Conservation (phyloP, 2,113 vertebrate genomes). For the Atlantisia rogersi region DNA sequence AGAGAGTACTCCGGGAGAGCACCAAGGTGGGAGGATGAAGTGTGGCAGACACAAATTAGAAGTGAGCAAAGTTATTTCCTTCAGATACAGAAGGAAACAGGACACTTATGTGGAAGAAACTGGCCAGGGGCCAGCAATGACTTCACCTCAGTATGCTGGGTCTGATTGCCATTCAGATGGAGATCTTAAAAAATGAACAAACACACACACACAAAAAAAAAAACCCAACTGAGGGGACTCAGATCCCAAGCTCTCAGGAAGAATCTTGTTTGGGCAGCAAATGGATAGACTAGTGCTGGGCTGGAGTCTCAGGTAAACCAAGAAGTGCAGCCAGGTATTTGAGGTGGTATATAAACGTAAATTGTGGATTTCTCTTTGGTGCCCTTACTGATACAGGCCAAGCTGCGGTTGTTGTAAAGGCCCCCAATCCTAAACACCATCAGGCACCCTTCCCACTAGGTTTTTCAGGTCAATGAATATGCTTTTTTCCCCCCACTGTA, state of each 20-base stretch:
- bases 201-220: background rate
- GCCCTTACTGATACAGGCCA: accelerated
- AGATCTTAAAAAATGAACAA: background rate
- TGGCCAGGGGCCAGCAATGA: background rate
- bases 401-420: background rate
- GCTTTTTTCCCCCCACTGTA: background rate
- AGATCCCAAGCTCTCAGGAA: background rate
- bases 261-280: accelerated
- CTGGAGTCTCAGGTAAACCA: background rate
- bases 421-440: background rate
- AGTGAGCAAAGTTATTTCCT: background rate
- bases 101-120: background rate
- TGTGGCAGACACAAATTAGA: background rate
- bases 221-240: background rate
- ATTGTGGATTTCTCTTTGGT: accelerated
- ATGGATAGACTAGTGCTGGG: background rate
- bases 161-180: background rate
- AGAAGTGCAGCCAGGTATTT: background rate
- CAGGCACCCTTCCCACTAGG: background rate
- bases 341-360: background rate
- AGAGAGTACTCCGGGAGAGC: background rate
- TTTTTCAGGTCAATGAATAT: background rate
- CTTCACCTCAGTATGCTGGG: background rate
- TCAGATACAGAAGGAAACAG: background rate
- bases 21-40: background rate